Evolutionary conservation across 2,888 invertebrate species (phyloP).

Genomic region (Torymus tubicola): DNA sequence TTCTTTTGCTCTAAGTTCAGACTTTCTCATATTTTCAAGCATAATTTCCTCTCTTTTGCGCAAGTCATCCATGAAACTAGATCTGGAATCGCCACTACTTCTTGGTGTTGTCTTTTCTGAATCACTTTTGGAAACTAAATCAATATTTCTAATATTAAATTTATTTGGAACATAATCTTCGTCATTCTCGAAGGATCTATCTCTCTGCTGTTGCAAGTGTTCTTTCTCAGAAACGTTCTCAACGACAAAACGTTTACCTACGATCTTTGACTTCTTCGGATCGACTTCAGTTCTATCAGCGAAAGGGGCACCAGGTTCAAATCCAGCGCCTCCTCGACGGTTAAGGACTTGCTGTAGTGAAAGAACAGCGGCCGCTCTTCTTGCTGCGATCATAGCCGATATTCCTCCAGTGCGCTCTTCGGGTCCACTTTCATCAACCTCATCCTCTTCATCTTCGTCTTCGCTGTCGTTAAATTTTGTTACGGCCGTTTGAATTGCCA

Average conservation of each 20-base stretch:
- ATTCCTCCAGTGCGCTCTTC: slow-evolving; percentile 56
- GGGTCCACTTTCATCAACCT: slow-evolving; percentile 68
- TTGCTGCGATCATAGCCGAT: slow-evolving; percentile 37
- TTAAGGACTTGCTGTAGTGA: slow-evolving; percentile 49
- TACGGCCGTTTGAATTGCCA: slow-evolving; percentile 68
- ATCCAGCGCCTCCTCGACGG: slow-evolving; percentile 36
- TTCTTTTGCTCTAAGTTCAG: slow-evolving; percentile 39
- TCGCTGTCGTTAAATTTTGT: slow-evolving; percentile 73
- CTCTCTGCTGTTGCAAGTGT: slow-evolving; percentile 68
- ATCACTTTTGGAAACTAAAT: slow-evolving; percentile 69
- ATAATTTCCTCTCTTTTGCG: slow-evolving; percentile 66
- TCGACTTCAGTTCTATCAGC: slow-evolving; percentile 40
- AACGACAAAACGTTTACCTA: slow-evolving; percentile 71
- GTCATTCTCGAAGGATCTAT: slow-evolving; percentile 61
- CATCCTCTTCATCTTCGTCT: slow-evolving; percentile 70
- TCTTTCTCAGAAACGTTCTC: slow-evolving; percentile 72
- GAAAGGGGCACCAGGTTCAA: neutral
- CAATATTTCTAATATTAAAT: slow-evolving; percentile 71
- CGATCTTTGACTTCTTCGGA: slow-evolving; percentile 62
- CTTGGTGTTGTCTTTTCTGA: slow-evolving; percentile 64
- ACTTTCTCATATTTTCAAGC: slow-evolving; percentile 65
- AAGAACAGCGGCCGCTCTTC: slow-evolving; percentile 46
- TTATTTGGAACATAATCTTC: slow-evolving; percentile 63
- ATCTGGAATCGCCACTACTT: slow-evolving; percentile 57
- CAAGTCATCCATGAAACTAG: slow-evolving; percentile 64